These are phyloP conservation scores for Sinopyrophorus schimmeli DNA, from an alignment of 2,888 invertebrate species.

Conservation along the genomic window DNA sequence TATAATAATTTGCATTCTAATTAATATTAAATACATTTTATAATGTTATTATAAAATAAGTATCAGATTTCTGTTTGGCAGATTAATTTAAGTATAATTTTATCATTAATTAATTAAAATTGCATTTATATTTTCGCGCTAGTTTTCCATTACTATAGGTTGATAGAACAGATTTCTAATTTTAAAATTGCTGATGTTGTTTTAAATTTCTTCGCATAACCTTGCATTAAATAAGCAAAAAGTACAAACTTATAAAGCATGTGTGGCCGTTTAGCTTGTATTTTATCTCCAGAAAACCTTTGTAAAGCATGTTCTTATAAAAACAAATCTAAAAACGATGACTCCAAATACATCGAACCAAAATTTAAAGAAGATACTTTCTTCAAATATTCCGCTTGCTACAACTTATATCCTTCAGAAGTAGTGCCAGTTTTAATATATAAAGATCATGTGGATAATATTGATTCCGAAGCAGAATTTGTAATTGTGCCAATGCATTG, in stretches of 20 bases:
- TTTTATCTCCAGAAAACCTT: not conserved
- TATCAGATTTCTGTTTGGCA: too few relatives aligned
- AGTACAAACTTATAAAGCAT: slow-evolving; percentile 2
- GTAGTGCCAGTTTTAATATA: slow-evolving; percentile 10
- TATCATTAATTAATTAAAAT: too few relatives aligned
- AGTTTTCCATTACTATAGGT: too few relatives aligned
- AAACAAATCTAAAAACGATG: not conserved
- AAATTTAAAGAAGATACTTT: not conserved
- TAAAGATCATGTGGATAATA: not conserved
- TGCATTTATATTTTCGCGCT: too few relatives aligned
- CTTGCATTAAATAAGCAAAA: too few relatives aligned
- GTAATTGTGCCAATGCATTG: slow-evolving; percentile 16
- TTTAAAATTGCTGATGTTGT: too few relatives aligned
- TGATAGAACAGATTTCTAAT: too few relatives aligned
- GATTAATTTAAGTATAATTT: too few relatives aligned
- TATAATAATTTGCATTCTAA: too few relatives aligned
- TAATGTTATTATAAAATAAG: too few relatives aligned
- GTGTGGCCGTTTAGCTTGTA: slow-evolving; percentile 20
- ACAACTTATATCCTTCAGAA: slow-evolving; percentile 15
- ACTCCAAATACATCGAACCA: not conserved
- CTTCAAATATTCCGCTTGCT: slow-evolving; percentile 2
- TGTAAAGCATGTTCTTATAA: slow-evolving; percentile 7
- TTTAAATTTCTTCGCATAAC: too few relatives aligned
- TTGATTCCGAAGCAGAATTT: not conserved
- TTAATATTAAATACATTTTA: too few relatives aligned